Evolutionary conservation across 2,113 vertebrate genomes (phyloP), one percentile per base, ranked within the genome.

Genomic region (Talpa occidentalis): DNA sequence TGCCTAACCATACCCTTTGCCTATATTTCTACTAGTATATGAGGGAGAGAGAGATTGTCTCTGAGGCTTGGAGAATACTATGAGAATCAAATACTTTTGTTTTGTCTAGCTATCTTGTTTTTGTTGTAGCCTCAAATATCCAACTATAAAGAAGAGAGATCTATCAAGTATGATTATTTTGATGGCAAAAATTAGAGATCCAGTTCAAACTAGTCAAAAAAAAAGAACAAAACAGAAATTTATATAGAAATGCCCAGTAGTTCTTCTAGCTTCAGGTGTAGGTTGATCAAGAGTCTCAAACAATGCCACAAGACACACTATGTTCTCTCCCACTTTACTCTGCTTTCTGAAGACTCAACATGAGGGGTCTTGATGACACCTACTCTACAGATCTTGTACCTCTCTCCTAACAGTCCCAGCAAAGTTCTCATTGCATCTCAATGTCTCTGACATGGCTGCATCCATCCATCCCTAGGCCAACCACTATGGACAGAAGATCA

Each of bases 171-270:
- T 16, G 49, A 85, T 81, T 90, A 44, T 88, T 79, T 85, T 40
- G 24, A 56, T 72, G 52, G 26, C 44, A 78, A 67, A 90, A 62
- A 17, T 66, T 35, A 60, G 67, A 95, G 93, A 85, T 73, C 22
- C 40, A 93, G 84, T 42, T 72, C 42, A 69, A 88, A 88, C 52
- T 70, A 54, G 40, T 42, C 37, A 92, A 90, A 70, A 32, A 15
- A 79, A 91, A 90, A 73, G 22, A 84, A 49, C 14, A 35, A 44
- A n/a, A 81, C 30, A 5, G 11, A 17, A 90, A 66, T 44, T 4
- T 24, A 40, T 56, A 52, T 9, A 86, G 64, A 80, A 44, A 80
- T 73, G 10, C 22, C 37, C 15, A 73, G 42, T 32, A 77, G 1
- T 8, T 67, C n/a, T 54, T 42, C 5, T 37, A 40, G 56, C 21